phyloP scores from a whole-genome alignment of 2,113 vertebrate species.

The Suncus etruscus region DNA sequence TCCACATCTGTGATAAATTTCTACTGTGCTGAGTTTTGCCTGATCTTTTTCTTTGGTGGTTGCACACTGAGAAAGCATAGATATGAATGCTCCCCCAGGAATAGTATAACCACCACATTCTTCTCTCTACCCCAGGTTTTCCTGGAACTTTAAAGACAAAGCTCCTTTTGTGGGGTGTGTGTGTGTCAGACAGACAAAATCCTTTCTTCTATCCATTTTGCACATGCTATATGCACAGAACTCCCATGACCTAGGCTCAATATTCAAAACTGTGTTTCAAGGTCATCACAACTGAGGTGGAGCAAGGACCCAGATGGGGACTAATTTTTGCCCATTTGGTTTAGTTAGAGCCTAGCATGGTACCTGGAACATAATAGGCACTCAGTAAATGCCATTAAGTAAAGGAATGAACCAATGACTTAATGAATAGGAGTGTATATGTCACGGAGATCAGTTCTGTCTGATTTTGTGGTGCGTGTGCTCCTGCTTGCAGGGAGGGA shows the following conservation, averaged over 20 bases:
- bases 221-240: background rate
- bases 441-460: background rate
- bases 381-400: conserved; percentile 47
- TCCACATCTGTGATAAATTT: background rate
- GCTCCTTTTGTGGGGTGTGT: background rate
- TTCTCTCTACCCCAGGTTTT: conserved; percentile 25
- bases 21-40: conserved; percentile 11
- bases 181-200: background rate
- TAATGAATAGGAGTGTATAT: background rate
- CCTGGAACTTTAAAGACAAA: conserved; percentile 47
- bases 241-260: background rate
- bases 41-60: background rate
- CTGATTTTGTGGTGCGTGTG: background rate
- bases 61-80: background rate
- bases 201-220: conserved; percentile 22
- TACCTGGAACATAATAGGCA: conserved; percentile 26
- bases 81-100: conserved; percentile 11
- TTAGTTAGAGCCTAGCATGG: conserved; percentile 49
- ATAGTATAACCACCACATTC: background rate
- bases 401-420: conserved; percentile 33
- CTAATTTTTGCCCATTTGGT: conserved; percentile 48
- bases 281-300: conserved; percentile 65
- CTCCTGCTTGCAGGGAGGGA: background rate
- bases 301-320: background rate
- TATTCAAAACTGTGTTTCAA: conserved; percentile 63